A percentile compares a stretch with the other conserved stretches of the same genome.
These are phyloP conservation scores for Physella acuta DNA, from an alignment of 1,140 invertebrate species.

Conservation along the genomic window DNA sequence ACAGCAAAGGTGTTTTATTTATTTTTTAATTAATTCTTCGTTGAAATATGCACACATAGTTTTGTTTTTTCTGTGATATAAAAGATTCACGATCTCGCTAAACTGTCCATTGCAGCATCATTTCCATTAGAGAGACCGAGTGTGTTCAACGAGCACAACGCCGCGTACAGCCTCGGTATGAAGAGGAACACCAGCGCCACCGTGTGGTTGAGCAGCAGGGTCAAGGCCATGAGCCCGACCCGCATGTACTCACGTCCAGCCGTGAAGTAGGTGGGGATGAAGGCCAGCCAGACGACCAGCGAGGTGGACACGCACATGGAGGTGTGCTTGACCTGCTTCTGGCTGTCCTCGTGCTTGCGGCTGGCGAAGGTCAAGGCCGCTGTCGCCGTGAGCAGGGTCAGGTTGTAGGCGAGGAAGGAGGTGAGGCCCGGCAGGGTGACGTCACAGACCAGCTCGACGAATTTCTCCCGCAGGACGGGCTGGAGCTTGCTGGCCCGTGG, in stretches of 20 bases:
- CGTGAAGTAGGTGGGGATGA: constrained; percentile 39
- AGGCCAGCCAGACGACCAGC: constrained; percentile 44
- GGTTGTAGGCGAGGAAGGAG: constrained; percentile 74
- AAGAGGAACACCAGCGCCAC: constrained; percentile 1
- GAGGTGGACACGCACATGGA: constrained; percentile 44
- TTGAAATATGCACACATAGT: too few species aligned
- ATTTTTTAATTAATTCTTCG: too few species aligned
- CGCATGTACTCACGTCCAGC: constrained; percentile 1
- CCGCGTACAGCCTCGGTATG: constrained; percentile 3
- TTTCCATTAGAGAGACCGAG: too few species aligned
- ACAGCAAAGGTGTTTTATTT: too few species aligned
- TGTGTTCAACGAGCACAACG: too few species aligned
- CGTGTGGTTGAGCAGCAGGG: constrained; percentile 5
- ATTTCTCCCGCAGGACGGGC: constrained; percentile 11
- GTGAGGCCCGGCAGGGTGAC: constrained; percentile 21
- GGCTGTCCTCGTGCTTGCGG: constrained; percentile 43
- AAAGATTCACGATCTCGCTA: too few species aligned
- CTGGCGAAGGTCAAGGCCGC: constrained; percentile 82
- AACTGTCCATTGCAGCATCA: too few species aligned
- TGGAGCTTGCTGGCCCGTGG: too few species aligned
- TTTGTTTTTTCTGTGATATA: too few species aligned
- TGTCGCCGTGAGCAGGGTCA: constrained; percentile 81
- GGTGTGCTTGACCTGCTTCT: constrained; percentile 46
- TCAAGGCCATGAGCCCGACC: not conserved
- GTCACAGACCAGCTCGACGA: constrained; percentile 36